These are phyloP conservation scores for Lasioglossum villosulum DNA, from an alignment of 2,888 invertebrate genomes.

Conservation along the genomic window DNA sequence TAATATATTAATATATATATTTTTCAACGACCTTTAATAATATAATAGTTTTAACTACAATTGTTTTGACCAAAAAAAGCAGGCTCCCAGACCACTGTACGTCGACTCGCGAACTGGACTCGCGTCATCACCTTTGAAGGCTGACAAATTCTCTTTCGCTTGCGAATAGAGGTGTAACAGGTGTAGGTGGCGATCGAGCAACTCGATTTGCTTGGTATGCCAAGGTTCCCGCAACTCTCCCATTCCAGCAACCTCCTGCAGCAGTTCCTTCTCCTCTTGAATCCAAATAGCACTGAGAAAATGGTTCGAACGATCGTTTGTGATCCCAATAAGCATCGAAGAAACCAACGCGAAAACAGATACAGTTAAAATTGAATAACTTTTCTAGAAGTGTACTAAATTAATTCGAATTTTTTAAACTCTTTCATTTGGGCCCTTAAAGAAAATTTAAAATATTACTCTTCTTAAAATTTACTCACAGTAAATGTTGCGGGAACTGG, in stretches of 20 bases:
- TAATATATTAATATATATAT: too few species aligned
- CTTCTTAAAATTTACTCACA: constrained; percentile 93
- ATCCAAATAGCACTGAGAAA: constrained; percentile 92
- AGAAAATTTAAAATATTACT: too few species aligned
- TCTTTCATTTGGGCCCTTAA: too few species aligned
- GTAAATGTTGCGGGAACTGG: constrained; percentile 93
- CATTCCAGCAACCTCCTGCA: constrained; percentile 95
- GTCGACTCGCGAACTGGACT: background rate
- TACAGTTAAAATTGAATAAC: too few species aligned
- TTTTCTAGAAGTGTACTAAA: too few species aligned
- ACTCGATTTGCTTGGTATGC: constrained; percentile 92
- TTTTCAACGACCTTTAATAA: too few species aligned
- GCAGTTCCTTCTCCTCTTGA: constrained; percentile 94
- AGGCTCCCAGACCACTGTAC: too few species aligned
- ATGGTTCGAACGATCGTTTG: background rate
- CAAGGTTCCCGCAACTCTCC: constrained; percentile 94
- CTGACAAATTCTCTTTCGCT: constrained; percentile 91
- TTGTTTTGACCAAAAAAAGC: too few species aligned
- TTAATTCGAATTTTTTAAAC: too few species aligned
- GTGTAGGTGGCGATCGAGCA: constrained; percentile 93
- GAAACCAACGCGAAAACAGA: background rate
- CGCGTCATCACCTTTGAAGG: constrained; percentile 86
- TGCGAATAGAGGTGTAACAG: constrained; percentile 94
- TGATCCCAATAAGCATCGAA: background rate
- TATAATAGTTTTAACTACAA: too few species aligned